Base-by-base conservation (phyloP, 2,113 vertebrate species). In the Apistogramma diplotaenia region DNA sequence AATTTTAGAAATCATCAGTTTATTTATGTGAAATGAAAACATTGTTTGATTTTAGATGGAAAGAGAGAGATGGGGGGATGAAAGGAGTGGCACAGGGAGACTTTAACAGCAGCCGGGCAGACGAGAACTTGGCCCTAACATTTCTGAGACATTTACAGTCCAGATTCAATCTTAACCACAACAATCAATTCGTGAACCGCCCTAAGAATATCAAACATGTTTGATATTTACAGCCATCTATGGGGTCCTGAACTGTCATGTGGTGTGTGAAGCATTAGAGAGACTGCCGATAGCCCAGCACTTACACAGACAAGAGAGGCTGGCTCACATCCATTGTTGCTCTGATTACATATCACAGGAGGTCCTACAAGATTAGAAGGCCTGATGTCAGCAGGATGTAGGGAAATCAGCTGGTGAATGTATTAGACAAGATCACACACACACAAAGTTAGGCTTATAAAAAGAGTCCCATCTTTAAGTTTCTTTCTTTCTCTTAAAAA, bases 131-230 rank as follows among this genome's bases (percentile, higher is more conserved):
- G 43, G 60, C 46, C 56, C 40, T 70, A 85, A 74, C 88, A 83
- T 86, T 85, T 87, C 27, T 12, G 65, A 85, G 79, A 86, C 88
- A 86, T 90, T 91, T 88, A 78, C 77, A 74, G 74, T 79, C 49
- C 81, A 78, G 72, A 91, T 91, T 78, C 59, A 25, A 82, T 89
- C 85, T 58, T 58, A 80, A 78, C 35, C 62, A 58, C 83, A 73
- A 74, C 78, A 83, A 81, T 81, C 76, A 59, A 67, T 85, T 51
- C 3, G 1, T 8, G 5, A 56, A 53, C 25, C 0, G 7, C 61
- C 7, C 23, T 0, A 23, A 83, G 79, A 87, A 90, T 87, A 79
- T 83, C 81, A 83, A 87, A 85, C 86, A 74, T 33, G 37, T 43
- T 49, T 87, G 89, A 87, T 89, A 85, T 89, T 87, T 85, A 29